These are phyloP conservation scores for Brachirus orientalis DNA, from an alignment of 2,113 vertebrate species.

Conservation along the genomic window DNA sequence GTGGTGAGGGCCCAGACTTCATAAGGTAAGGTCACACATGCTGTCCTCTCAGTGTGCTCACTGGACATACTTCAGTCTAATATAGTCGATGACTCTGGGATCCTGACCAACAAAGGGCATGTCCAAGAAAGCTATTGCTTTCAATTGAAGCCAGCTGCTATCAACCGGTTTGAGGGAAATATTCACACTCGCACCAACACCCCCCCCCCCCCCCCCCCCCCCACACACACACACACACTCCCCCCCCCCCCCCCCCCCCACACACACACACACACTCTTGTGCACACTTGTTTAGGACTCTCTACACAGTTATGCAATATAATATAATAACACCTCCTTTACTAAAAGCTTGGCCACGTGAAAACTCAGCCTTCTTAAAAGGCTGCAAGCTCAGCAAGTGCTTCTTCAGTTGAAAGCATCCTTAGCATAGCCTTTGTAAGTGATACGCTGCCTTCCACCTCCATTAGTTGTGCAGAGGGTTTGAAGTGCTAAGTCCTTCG, in stretches of 20 bases:
- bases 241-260: too few relatives aligned
- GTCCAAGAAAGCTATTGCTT: conserved; percentile 62
- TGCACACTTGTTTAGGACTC: conserved; percentile 18
- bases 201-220: too few relatives aligned
- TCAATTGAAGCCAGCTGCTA: conserved; percentile 68
- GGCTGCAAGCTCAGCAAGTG: conserved; percentile 43
- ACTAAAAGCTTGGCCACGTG: conserved; percentile 15
- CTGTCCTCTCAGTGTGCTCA: conserved; percentile 61
- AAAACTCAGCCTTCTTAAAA: conserved; percentile 28
- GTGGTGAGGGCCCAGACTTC: conserved; percentile 35
- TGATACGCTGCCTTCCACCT: conserved; percentile 44
- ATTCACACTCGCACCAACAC: conserved; percentile 42
- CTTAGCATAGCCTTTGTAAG: conserved; percentile 32
- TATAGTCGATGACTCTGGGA: conserved; percentile 62
- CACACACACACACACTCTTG: too few relatives aligned
- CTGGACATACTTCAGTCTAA: conserved; percentile 64
- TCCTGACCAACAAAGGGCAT: conserved; percentile 49
- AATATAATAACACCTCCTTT: conserved; percentile 45
- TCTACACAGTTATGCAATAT: conserved; percentile 28
- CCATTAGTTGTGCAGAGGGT: conserved; percentile 39
- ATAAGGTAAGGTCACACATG: conserved; percentile 60
- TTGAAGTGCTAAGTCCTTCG: conserved; percentile 52
- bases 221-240: too few relatives aligned
- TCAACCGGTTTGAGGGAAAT: conserved; percentile 58
- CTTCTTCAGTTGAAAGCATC: conserved; percentile 41